Evolutionary conservation across 2,113 vertebrate species (phyloP), one percentile per base, ranked within the genome.

Genomic region (Chinchilla lanigera): DNA sequence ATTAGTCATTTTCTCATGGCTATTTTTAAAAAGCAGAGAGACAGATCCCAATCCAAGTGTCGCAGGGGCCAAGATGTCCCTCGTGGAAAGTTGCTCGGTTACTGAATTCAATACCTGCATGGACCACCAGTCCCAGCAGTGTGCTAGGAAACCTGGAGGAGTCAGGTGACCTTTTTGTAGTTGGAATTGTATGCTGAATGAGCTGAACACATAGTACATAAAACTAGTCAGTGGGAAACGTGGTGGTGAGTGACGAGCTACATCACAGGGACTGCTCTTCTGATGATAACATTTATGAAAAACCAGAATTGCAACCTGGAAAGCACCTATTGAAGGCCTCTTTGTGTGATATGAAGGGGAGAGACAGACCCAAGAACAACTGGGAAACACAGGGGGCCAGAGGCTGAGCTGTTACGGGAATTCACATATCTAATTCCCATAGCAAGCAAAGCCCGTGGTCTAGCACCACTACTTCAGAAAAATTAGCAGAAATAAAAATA

Each of bases 1-100:
- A 93, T 90, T 61, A 30, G 7, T 89, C 33, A 85, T 83, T 96
- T 97, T 95, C 50, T 97, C 92, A 83, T 92, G 71, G 52, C 96
- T 95, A 86, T 93, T 97, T 93, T 94, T 20, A 71, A 89, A 88
- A 77, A 63, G 38, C 47, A 65, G 88, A 91, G 3, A 30, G 17
- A 26, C 16, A 89, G 28, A 44, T 69, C 28, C n/a, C 75, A 24
- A 4, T 96, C 87, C 84, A 71, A 83, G 8, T 33, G 28, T 87
- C 22, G 33, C 3, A 3, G 38, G 0, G 8, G 73, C 75, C 77
- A 35, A 56, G 77, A 81, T 38, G 26, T 41, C 38, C 17, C 63
- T 69, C 14, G 44, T 71, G 5, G 63, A 71, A 86, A 60, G 26
- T 44, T 81, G 4, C 50, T 22, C 30, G 63, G 1, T 30, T 24